Evolutionary conservation across 2,113 vertebrate species (phyloP).

Genomic region (Ceyx cyanopectus): DNA sequence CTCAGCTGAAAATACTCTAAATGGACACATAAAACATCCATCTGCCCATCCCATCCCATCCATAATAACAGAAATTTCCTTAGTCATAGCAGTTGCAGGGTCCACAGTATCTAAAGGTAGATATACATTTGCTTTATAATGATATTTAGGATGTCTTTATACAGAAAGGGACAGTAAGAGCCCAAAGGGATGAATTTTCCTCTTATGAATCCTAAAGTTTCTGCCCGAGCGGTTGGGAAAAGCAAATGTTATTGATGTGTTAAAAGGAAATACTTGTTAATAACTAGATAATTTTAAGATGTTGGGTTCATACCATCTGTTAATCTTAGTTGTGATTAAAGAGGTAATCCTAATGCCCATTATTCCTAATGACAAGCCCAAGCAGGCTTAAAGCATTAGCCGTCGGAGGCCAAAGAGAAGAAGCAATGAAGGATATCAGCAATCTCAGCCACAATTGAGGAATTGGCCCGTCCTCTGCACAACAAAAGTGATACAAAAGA

Average conservation of each 20-base stretch:
- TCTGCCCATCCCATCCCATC: no score
- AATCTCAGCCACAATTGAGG: slow-evolving; percentile 85
- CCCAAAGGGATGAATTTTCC: slow-evolving; percentile 26
- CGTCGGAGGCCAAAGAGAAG: slow-evolving; percentile 70
- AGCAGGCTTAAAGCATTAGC: slow-evolving; percentile 86
- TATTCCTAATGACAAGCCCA: slow-evolving; percentile 92
- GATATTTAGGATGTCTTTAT: not conserved
- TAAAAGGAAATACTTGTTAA: slow-evolving; percentile 84
- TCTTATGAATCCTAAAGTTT: slow-evolving; percentile 24
- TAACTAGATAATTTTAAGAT: slow-evolving; percentile 89
- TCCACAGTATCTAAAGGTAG: not conserved
- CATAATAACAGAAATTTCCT: not conserved
- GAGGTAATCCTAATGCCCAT: slow-evolving; percentile 91
- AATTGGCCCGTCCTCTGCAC: slow-evolving; percentile 84
- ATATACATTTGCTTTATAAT: slow-evolving; percentile 15
- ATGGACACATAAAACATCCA: not conserved
- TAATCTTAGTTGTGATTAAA: slow-evolving; percentile 98
- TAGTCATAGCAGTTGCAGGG: not conserved
- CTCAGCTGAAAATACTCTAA: not conserved
- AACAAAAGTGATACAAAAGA: slow-evolving; percentile 90
- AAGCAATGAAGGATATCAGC: slow-evolving; percentile 83
- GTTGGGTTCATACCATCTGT: slow-evolving; percentile 93
- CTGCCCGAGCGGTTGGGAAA: slow-evolving; percentile 48
- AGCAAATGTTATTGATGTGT: slow-evolving; percentile 89
- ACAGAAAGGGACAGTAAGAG: slow-evolving; percentile 15